Evolutionary conservation across 2,797 vertebrate genomes (phyloP), one percentile per base, ranked within the genome.

Genomic region (Poecile montanus): DNA sequence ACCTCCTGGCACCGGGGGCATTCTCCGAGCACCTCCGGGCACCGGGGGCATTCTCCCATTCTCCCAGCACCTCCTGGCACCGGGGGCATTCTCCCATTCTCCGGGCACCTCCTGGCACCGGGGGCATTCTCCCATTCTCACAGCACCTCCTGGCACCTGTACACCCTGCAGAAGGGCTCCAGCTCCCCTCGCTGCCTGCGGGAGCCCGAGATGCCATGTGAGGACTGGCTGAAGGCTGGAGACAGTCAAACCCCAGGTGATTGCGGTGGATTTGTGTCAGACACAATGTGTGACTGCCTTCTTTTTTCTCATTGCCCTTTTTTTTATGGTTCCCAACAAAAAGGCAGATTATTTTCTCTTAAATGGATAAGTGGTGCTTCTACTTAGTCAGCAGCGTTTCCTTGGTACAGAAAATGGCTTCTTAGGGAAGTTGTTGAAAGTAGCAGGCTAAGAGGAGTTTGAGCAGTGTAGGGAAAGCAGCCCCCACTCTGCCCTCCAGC

Each of bases 241-340:
- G 34, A 40, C 13, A n/a, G 56, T 19, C 87, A 30, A 76, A 81
- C 68, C 50, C 44, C 58, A 6, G 27, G 68, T 7, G 94, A 36
- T 50, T 27, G 36, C 22, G 48, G 74, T 2, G 13, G 80, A 36
- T 85, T 91, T 76, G 79, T 21, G 11, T 57, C 85, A 86, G 62
- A 50, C 67, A 16, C 34, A 42, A 58, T 80, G 73, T 29, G 27
- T n/a, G 67, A 74, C 89, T 93, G 85, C 89, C 27, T 58, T 91
- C 89, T 79, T 95, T 68, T 40, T n/a, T 84, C 89, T 74, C 50
- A 53, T 82, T 70, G 72, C 73, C 18, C 57, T 85, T 80, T 57
- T 65, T 96, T 90, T 90, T 62, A 44, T 60, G 68, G 70, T 86
- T 96, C 48, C 86, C 56, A 67, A 75, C 80, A 88, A 79, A 92